A percentile compares a stretch with the other conserved stretches of the same genome.
phyloP scores from a whole-genome alignment of 2,888 invertebrate species.

The Netelia fuscicornis region DNA sequence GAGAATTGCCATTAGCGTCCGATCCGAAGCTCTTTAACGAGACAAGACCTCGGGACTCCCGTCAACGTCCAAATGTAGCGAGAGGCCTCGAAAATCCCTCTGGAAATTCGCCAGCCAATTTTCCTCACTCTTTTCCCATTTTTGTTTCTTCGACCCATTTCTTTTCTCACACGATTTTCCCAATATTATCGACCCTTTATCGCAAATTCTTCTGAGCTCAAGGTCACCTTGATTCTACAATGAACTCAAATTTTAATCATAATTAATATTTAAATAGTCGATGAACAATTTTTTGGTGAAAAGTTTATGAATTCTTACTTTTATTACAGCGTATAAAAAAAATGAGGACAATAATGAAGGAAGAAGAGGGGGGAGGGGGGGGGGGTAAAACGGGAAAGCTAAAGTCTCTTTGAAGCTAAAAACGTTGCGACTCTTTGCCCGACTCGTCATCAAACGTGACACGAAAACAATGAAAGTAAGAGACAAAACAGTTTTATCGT shows the following conservation, averaged over 20 bases:
- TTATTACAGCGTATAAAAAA: neutral
- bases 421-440: neutral
- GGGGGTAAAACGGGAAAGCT: neutral
- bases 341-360: neutral
- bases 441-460: neutral
- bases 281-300: neutral
- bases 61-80: conserved; percentile 24
- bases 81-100: conserved; percentile 13
- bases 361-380: neutral
- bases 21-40: conserved; percentile 40
- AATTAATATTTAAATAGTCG: neutral
- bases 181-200: neutral
- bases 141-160: neutral
- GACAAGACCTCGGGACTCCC: conserved; percentile 20
- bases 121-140: conserved; percentile 7
- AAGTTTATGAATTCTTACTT: neutral
- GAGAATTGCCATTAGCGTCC: conserved; percentile 31
- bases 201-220: conserved; percentile 5
- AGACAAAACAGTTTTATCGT: no score
- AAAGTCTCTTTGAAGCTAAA: conserved; percentile 1
- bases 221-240: conserved; percentile 36
- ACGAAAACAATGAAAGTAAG: no score
- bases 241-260: conserved; percentile 1
- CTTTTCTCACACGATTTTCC: neutral
- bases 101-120: conserved; percentile 45